phyloP scores from a whole-genome alignment of 2,797 vertebrate genomes.

The Todus mexicanus region DNA sequence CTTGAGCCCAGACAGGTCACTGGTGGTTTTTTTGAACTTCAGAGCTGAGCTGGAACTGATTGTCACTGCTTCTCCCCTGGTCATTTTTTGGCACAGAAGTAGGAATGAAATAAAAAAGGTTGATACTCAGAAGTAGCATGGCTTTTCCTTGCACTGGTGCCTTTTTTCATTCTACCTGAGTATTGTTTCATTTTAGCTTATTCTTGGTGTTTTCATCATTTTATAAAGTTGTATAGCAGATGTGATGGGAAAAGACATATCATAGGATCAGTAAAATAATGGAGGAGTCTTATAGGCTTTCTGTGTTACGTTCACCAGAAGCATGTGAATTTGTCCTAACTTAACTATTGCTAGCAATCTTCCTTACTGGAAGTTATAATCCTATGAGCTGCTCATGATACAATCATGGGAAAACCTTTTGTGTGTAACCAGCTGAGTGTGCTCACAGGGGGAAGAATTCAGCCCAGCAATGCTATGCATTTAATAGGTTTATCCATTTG shows the following conservation, averaged over 20 bases:
- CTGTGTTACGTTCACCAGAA: not conserved
- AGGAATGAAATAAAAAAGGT: not conserved
- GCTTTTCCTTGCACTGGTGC: not conserved
- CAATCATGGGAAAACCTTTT: constrained; percentile 19
- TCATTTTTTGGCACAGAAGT: not conserved
- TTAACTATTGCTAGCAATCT: not conserved
- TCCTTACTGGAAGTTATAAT: constrained; percentile 24
- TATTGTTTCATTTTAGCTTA: not conserved
- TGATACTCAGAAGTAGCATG: rapidly evolving
- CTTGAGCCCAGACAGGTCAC: not conserved
- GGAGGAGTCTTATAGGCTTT: not conserved
- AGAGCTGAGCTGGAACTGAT: not conserved
- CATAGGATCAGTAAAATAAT: not conserved
- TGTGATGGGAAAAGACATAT: not conserved
- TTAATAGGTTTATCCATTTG: constrained; percentile 66
- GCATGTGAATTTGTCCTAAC: not conserved
- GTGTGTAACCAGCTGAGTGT: constrained; percentile 27
- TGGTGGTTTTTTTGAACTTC: not conserved
- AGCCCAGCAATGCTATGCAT: constrained; percentile 26
- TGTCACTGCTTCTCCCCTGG: not conserved
- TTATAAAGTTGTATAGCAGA: not conserved
- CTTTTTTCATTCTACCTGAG: not conserved
- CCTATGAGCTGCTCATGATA: constrained; percentile 10
- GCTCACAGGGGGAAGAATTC: constrained; percentile 25
- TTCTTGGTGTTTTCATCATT: not conserved